Percentiles rank a stretch among this genome's conserved stretches.
phyloP scores from a whole-genome alignment of 1,140 invertebrate genomes.

The Gryon sp. region DNA sequence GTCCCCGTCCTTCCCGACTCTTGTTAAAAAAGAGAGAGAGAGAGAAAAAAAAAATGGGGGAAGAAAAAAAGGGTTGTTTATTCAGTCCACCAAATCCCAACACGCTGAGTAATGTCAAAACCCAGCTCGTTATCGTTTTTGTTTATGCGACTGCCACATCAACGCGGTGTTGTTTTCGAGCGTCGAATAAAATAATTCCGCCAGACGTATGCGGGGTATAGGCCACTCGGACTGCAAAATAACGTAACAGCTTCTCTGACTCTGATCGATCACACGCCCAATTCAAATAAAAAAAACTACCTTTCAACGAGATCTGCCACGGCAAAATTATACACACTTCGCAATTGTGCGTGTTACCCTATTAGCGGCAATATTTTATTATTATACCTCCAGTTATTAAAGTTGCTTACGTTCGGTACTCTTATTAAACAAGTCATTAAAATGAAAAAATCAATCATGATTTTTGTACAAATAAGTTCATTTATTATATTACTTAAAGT shows the following conservation, averaged over 20 bases:
- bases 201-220: constrained; percentile 1
- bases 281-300: constrained; percentile 64
- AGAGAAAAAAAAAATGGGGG: too few relatives aligned
- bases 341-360: constrained; percentile 45
- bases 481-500: too few relatives aligned
- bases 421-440: too few relatives aligned
- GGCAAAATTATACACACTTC: constrained; percentile 52
- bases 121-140: constrained; percentile 61
- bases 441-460: too few relatives aligned
- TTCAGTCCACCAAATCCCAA: constrained; percentile 53
- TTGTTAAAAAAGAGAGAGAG: too few relatives aligned
- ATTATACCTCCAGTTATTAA: constrained; percentile 51
- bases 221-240: constrained; percentile 25
- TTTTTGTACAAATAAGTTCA: too few relatives aligned
- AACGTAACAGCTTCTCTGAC: constrained; percentile 54
- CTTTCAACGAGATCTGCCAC: constrained; percentile 55
- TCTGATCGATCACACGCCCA: constrained; percentile 59
- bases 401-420: too few relatives aligned
- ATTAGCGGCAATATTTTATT: constrained; percentile 63
- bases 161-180: constrained; percentile 44
- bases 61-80: constrained; percentile 42
- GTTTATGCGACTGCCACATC: constrained; percentile 59
- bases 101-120: constrained; percentile 59
- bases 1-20: constrained; percentile 12
- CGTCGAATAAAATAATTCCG: constrained; percentile 52